Conservation (phyloP, 2,888 invertebrate species). For the Andrena chrysosceles region DNA sequence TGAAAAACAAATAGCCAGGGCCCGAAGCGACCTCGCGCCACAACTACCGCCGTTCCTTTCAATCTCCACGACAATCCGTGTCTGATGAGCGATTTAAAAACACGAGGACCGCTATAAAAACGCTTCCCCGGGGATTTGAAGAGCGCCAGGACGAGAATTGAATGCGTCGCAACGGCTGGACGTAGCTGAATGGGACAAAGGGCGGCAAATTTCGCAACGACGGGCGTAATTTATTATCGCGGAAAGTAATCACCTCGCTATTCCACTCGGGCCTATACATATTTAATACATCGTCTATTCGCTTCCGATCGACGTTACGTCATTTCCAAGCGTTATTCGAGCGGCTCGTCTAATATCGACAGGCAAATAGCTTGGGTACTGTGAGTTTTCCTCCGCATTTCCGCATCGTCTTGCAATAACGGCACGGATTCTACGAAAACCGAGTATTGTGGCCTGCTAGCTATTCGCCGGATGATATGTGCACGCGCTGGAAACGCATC, state of each 20-base stretch:
- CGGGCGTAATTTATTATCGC: constrained; percentile 47
- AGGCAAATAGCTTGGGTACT: constrained; percentile 44
- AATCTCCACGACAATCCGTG: constrained; percentile 36
- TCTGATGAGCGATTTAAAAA: constrained; percentile 49
- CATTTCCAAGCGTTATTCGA: constrained; percentile 34
- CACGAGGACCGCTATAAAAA: neutral
- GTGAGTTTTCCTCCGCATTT: constrained; percentile 36
- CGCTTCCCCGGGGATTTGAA: constrained; percentile 18
- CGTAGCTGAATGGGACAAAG: constrained; percentile 13
- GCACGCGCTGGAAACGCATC: constrained; percentile 71
- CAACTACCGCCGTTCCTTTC: constrained; percentile 1
- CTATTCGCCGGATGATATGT: constrained; percentile 75
- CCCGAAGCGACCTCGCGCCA: neutral
- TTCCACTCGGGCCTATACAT: constrained; percentile 16
- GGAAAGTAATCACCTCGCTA: constrained; percentile 39
- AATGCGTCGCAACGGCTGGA: neutral
- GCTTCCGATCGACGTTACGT: constrained; percentile 30
- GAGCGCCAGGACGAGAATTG: constrained; percentile 7
- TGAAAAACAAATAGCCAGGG: constrained; percentile 20
- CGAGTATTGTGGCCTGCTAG: constrained; percentile 66
- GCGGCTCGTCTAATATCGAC: constrained; percentile 49
- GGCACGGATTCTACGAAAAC: constrained; percentile 48
- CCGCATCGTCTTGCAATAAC: constrained; percentile 41
- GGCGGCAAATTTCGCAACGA: constrained; percentile 34
- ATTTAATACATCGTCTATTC: constrained; percentile 53